Base-by-base conservation (phyloP, 30 jellyfish, hydroid and myxozoan genomes). In the Sanderia malayensis region DNA sequence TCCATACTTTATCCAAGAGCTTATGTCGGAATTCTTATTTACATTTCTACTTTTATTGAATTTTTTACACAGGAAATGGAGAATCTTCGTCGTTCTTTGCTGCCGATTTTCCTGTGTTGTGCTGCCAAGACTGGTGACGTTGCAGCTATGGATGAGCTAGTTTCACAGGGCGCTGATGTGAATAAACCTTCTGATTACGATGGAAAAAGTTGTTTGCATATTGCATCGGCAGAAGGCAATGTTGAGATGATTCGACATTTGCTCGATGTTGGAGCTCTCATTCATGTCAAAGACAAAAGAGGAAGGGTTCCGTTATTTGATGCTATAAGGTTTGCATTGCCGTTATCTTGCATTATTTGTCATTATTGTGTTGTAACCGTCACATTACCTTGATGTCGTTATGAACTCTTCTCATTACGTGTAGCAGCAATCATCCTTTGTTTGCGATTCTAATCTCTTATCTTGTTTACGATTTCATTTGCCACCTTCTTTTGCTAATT, bases 51-150 rank as follows among this genome's bases (percentile, higher is more conserved):
- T n/a, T n/a, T n/a, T n/a, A n/a, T n/a, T n/a, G n/a, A n/a, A n/a
- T n/a, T n/a, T n/a, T n/a, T 62, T 57, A 28, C 47, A 33, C 27
- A 92, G 98, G 98, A 92, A 74, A 92, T 92, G 98, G 81, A 78
- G 41, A 76, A 65, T 21, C 94, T 92, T 31, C 69, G 95, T 11
- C 87, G 96, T n/a, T 91, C 98, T n/a, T 77, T 92, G 44, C 93
- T 83, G 1, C 98, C 98, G 6, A 57, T 92, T 28, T 74, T 92
- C 58, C 86, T 92, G 52, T 85, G 96, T 49, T 92, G 98, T 80
- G 98, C 98, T 26, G 98, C 98, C 28, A 92, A 92, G 27, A 79
- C 98, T 17, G 98, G 98, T 31, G 98, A 92, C 71, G 66, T 71
- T 0, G 55, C 67, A 17, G 86, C 98, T 3, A 49, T 92, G 59